These are phyloP conservation scores for Synodontis membranacea DNA, from an alignment of 2,113 vertebrate genomes.

Conservation along the genomic window DNA sequence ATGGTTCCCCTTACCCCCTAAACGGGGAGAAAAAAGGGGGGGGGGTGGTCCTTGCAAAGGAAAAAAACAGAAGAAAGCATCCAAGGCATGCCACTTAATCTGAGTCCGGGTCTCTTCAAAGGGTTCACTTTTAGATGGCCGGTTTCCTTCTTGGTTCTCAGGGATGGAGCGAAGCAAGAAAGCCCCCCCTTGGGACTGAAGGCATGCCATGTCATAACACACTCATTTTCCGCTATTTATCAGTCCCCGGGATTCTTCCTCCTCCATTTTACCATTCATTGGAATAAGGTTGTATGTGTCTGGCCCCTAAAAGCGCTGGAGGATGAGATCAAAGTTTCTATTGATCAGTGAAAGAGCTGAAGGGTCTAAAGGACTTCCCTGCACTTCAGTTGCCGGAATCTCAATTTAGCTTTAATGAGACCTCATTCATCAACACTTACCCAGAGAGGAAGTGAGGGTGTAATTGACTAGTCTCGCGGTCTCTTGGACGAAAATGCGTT, in stretches of 20 bases:
- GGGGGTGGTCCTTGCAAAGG: constrained; percentile 49
- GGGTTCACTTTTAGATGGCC: constrained; percentile 62
- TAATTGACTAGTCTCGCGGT: constrained; percentile 30
- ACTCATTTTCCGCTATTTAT: constrained; percentile 73
- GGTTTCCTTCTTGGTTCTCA: constrained; percentile 68
- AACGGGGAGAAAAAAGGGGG: constrained; percentile 44
- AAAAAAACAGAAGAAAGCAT: constrained; percentile 64
- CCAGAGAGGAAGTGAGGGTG: constrained; percentile 32
- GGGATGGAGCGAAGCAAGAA: constrained; percentile 65
- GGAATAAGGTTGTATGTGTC: constrained; percentile 66
- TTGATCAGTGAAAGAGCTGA: constrained; percentile 61
- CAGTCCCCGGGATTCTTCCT: constrained; percentile 68
- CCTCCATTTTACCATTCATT: constrained; percentile 66
- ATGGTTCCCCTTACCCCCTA: constrained; percentile 35
- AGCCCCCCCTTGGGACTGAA: constrained; percentile 74
- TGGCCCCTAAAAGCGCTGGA: constrained; percentile 46
- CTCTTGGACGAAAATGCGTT: constrained; percentile 21
- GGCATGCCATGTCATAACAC: constrained; percentile 72
- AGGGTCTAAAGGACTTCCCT: constrained; percentile 52
- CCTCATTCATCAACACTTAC: constrained; percentile 47
- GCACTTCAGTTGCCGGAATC: constrained; percentile 53
- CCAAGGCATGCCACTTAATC: constrained; percentile 69
- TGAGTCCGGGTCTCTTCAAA: constrained; percentile 73
- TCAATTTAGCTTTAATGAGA: constrained; percentile 59
- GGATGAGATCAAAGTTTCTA: constrained; percentile 73